These are phyloP conservation scores for Tholera decimalis DNA, from an alignment of 2,888 invertebrate species.

Conservation along the genomic window DNA sequence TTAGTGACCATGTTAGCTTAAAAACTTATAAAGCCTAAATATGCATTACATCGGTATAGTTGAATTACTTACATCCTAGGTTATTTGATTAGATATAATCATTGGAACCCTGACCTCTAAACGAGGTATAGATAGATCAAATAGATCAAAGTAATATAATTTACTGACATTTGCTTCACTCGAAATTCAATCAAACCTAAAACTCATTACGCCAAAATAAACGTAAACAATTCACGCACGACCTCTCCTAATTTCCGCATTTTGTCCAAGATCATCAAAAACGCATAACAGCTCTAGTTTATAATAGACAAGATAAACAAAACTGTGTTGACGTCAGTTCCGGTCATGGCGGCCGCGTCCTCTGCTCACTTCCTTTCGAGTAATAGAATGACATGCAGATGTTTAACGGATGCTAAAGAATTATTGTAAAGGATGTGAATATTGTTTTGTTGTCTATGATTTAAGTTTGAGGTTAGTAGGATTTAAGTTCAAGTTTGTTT, in stretches of 20 bases:
- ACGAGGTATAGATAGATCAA: too few relatives aligned
- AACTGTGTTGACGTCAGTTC: constrained; percentile 55
- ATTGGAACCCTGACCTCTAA: too few relatives aligned
- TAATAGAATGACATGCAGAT: constrained; percentile 49
- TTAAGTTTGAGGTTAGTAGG: constrained; percentile 28
- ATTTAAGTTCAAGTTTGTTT: constrained; percentile 30
- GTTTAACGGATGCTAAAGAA: constrained; percentile 41
- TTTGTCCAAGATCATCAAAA: constrained; percentile 59
- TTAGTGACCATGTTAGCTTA: too few relatives aligned
- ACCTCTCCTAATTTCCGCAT: constrained; percentile 46
- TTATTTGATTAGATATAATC: too few relatives aligned
- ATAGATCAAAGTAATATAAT: too few relatives aligned
- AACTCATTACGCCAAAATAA: constrained; percentile 24
- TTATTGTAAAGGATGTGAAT: constrained; percentile 30
- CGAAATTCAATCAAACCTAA: too few relatives aligned
- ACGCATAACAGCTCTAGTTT: constrained; percentile 55
- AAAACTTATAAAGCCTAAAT: too few relatives aligned
- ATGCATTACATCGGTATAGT: too few relatives aligned
- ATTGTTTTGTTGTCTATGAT: constrained; percentile 2
- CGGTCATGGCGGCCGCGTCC: constrained; percentile 53
- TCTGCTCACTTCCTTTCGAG: constrained; percentile 51
- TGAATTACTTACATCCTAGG: too few relatives aligned
- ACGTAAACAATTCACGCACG: constrained; percentile 18
- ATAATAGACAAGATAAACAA: constrained; percentile 63
- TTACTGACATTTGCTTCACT: too few relatives aligned